A percentile compares a stretch with the other conserved stretches of the same genome.
phyloP scores from a whole-genome alignment of 2,888 invertebrate genomes.

The Sialis fuliginosa region DNA sequence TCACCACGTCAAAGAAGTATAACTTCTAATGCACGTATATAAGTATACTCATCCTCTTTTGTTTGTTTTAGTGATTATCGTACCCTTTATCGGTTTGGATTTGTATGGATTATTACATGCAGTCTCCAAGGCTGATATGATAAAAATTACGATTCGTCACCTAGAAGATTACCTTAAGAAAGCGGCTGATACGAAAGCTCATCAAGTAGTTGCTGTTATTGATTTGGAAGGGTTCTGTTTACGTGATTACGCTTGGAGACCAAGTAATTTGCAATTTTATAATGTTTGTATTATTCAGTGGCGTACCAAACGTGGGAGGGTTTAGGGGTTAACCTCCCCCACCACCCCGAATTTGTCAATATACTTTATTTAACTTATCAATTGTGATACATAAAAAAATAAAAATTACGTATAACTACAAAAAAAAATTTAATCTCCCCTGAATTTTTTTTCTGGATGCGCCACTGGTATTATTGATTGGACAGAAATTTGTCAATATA shows the following conservation, averaged over 20 bases:
- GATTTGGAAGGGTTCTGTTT: slow-evolving; percentile 66
- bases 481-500: too few relatives aligned
- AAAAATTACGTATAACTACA: too few relatives aligned
- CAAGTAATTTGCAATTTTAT: slow-evolving; percentile 32
- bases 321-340: neutral
- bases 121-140: slow-evolving; percentile 50
- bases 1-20: too few relatives aligned
- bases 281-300: too few relatives aligned
- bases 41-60: too few relatives aligned
- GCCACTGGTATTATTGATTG: too few relatives aligned
- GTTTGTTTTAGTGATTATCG: slow-evolving; percentile 52
- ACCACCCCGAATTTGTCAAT: too few relatives aligned
- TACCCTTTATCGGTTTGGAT: slow-evolving; percentile 68
- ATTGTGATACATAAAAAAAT: too few relatives aligned
- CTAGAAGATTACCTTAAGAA: slow-evolving; percentile 46
- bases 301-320: neutral
- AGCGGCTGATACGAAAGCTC: slow-evolving; percentile 39
- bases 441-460: too few relatives aligned
- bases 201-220: slow-evolving; percentile 51
- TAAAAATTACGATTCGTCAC: slow-evolving; percentile 45
- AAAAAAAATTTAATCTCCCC: too few relatives aligned
- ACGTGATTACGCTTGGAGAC: slow-evolving; percentile 71
- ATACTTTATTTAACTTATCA: too few relatives aligned
- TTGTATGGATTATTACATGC: slow-evolving; percentile 65
- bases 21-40: too few relatives aligned